phyloP scores from a whole-genome alignment of 2,113 vertebrate genomes.

The Catharus bicknelli region DNA sequence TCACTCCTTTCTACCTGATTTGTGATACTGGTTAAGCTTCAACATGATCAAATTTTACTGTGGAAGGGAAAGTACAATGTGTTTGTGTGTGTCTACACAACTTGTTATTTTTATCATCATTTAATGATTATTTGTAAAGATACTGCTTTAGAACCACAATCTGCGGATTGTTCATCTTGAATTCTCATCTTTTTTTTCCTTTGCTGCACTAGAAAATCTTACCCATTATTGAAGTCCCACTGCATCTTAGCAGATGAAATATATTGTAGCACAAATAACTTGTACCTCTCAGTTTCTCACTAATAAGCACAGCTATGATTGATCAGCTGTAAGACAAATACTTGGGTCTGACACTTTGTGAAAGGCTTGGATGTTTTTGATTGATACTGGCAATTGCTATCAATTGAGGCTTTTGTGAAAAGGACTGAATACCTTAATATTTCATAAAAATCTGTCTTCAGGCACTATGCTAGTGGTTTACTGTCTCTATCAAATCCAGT shows the following conservation, averaged over 20 bases:
- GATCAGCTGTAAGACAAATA: not conserved
- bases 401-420: not conserved
- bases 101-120: not conserved
- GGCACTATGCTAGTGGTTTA: not conserved
- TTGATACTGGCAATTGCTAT: not conserved
- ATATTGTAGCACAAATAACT: accelerated
- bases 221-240: not conserved
- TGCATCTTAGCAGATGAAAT: not conserved
- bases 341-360: not conserved
- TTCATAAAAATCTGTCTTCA: not conserved
- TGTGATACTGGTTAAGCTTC: not conserved
- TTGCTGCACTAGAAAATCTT: not conserved
- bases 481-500: not conserved
- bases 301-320: not conserved
- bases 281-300: not conserved
- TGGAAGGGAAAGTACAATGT: not conserved
- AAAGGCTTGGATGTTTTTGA: not conserved
- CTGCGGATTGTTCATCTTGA: not conserved
- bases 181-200: not conserved
- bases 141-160: not conserved
- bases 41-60: not conserved
- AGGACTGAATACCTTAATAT: not conserved
- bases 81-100: not conserved
- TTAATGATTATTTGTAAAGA: not conserved
- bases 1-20: not conserved